Base-by-base conservation (phyloP, 2,888 invertebrate species). In the Drosophila rubida region DNA sequence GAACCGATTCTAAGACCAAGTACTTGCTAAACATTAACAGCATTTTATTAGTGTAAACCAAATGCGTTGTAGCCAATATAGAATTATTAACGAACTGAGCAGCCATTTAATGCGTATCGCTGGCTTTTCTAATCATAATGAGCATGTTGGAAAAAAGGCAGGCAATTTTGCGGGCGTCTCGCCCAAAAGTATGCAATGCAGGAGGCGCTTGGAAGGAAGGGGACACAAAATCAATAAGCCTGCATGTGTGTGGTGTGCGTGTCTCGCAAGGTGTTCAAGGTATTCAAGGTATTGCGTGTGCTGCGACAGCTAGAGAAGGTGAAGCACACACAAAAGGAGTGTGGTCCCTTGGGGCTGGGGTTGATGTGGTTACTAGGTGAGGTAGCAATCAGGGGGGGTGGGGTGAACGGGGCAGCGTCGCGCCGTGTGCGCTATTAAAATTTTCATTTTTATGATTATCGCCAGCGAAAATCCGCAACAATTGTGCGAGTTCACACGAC, bases 401-500 rank as follows among this genome's bases (percentile, higher is more conserved):
- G 30, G 9, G 7, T 8, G 30, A 30, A 13, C 0, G 6, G 9
- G 32, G 7, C 3, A 25, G 51, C 48, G 11, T 35, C 41, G 58
- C 62, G 64, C 66, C 68, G 64, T 66, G 68, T 54, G 66, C 41
- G 71, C 73, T 82, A 74, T 80, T 65, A 80, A 86, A 88, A 88
- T 76, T 67, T 84, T 88, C 70, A 74, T 75, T 80, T 87, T 88
- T 83, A 88, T 86, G 86, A 80, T 82, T 80, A 86, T 84, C 74
- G 80, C 63, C 59, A 60, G 83, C 54, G 68, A 85, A 84, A 84
- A 80, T 86, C 75, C 71, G 65, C 68, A 83, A 78, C 88, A 86
- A 84, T 80, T 84, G 80, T 65, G 64, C 62, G 48, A 66, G 62
- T 73, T 79, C 69, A 64, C 77, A 81, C 67, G 42, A 14, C 19